Base-by-base conservation (phyloP, 37 sponge, comb jelly and placozoan species). In the Aplysina aerophoba region DNA sequence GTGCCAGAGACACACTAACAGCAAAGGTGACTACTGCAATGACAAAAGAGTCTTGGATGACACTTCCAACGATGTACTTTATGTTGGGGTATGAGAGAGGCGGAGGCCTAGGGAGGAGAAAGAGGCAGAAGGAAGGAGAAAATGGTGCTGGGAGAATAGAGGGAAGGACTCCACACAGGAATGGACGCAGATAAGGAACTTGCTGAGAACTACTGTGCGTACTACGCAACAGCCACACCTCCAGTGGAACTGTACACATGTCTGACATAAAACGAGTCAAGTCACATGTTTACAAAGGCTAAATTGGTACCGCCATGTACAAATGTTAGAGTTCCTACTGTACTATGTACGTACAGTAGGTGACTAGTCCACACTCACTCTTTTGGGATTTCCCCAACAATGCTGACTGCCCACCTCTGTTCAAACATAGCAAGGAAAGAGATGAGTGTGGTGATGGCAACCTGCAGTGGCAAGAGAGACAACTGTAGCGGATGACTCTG, bases 1-100 rank as follows among this genome's bases (percentile, higher is more conserved):
- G 67, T 6, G 84, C 84, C 56, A 94, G 58, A 0, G 95, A 94
- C 22, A 94, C 82, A 20, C 85, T 81, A 39, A 91, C 84, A 16
- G 95, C 72, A 86, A 79, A 94, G 3, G 89, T 63, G 22, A 94
- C 92, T 28, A 94, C 56, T 20, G 92, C 73, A 16, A 94, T 94
- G 66, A 87, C 81, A 58, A 91, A 73, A 39, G 95, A 89, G 63
- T 94, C 89, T 13, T 22, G 81, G 1, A 94, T 5, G 35, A 89
- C 59, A n/a, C 72, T 17, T 44, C 50, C 50, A 22, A 84, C 24
- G 55, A 94, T 78, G 71, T 88, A 84, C 5, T 41, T 59, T 1
- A 22, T 36, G 16, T 78, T 85, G 8, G 94, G 94, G 15, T 69
- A 16, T 39, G 81, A 78, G 25, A 85, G 25, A 27, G 55, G 63